A percentile compares a stretch with the other conserved stretches of the same genome.
Evolutionary conservation across 2,888 invertebrate species (phyloP).

Genomic region (Eubasilissa splendida): DNA sequence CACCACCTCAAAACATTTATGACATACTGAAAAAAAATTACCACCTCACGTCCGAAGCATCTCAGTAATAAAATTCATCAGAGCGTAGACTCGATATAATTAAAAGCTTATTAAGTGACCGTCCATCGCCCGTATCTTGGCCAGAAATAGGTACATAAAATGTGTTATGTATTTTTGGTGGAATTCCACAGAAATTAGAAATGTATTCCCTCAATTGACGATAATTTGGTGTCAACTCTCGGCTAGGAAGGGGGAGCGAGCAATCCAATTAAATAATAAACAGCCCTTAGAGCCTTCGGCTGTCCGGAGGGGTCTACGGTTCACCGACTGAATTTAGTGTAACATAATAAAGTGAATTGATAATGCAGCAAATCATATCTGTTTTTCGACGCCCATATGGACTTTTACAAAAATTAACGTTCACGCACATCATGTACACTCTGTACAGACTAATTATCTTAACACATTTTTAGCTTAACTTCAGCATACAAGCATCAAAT

Average conservation of each 20-base stretch:
- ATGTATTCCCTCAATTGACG: constrained; percentile 26
- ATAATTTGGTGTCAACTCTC: constrained; percentile 34
- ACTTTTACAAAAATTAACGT: too few relatives aligned
- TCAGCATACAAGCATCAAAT: too few relatives aligned
- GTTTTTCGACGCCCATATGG: too few relatives aligned
- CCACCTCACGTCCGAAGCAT: too few relatives aligned
- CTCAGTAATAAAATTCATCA: too few relatives aligned
- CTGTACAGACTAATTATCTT: too few relatives aligned
- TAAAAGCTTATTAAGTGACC: constrained; percentile 12
- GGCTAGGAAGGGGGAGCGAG: constrained; percentile 20
- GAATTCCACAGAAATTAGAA: constrained; percentile 23
- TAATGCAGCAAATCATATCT: neutral
- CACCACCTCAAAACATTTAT: too few relatives aligned
- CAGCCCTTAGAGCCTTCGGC: neutral
- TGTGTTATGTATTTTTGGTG: neutral
- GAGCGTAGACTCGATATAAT: neutral
- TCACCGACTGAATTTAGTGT: neutral
- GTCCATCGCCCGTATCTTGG: neutral
- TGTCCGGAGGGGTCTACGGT: neutral
- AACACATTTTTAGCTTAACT: too few relatives aligned
- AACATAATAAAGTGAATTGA: constrained; percentile 8
- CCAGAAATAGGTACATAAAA: neutral
- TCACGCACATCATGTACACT: too few relatives aligned
- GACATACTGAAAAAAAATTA: too few relatives aligned
- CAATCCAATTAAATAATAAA: constrained; percentile 30